These are phyloP conservation scores for Eucidaris tribuloides DNA, from an alignment of 35 echinoderm and acorn worm species.

Conservation along the genomic window DNA sequence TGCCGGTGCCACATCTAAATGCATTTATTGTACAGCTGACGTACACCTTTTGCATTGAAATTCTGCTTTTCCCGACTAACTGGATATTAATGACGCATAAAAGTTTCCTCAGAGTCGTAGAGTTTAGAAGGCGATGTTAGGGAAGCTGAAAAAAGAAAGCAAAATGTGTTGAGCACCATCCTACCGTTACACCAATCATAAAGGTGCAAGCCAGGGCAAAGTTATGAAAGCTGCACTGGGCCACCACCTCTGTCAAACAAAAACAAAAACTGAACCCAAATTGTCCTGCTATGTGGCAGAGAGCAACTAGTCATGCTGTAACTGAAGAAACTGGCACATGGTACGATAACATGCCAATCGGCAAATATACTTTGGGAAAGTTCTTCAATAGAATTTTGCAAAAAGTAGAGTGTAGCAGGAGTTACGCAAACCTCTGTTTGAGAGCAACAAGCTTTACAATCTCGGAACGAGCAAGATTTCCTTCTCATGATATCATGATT, in stretches of 20 bases:
- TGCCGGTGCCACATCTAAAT: neutral
- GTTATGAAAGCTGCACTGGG: neutral
- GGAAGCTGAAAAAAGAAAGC: neutral
- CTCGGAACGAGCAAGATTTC: neutral
- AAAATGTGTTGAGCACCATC: neutral
- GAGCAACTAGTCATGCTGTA: neutral
- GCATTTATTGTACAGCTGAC: neutral
- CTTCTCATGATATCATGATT: neutral
- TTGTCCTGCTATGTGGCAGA: neutral
- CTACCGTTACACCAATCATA: neutral
- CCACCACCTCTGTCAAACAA: neutral
- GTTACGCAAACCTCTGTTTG: conserved; percentile 17
- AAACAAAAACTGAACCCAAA: neutral
- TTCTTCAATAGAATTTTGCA: too few species aligned
- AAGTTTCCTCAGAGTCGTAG: neutral
- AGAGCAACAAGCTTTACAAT: neutral
- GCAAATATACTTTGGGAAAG: neutral
- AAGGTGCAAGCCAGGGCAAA: neutral
- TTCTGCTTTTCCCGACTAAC: neutral
- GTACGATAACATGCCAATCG: neutral
- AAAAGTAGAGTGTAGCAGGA: neutral
- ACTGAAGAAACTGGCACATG: neutral
- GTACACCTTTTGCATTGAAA: neutral
- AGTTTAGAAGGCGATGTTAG: neutral
- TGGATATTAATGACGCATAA: neutral